phyloP scores from a whole-genome alignment of 2,113 vertebrate species.

The Rhipidura dahli region DNA sequence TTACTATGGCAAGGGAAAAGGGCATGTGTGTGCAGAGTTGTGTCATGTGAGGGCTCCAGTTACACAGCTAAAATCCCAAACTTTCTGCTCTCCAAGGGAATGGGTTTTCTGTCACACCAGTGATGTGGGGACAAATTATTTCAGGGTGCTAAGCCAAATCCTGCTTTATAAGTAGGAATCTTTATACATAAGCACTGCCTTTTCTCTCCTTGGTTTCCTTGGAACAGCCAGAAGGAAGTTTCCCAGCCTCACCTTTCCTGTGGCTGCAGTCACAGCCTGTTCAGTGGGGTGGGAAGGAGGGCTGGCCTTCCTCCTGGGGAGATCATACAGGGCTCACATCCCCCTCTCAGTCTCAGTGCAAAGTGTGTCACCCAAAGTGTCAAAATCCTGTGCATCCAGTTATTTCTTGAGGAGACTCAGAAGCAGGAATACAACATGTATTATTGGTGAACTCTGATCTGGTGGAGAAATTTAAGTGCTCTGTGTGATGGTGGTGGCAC shows the following conservation, averaged over 20 bases:
- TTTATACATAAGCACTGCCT: not conserved
- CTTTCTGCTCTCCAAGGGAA: not conserved
- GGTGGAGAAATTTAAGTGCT: not conserved
- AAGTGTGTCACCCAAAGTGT: not conserved
- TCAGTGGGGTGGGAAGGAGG: not conserved
- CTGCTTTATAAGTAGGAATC: not conserved
- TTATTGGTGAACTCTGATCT: not conserved
- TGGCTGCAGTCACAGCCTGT: not conserved
- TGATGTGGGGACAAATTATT: not conserved
- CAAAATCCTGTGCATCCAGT: not conserved
- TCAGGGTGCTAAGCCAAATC: not conserved
- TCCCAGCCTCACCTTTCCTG: not conserved
- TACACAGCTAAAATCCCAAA: not conserved
- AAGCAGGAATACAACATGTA: not conserved
- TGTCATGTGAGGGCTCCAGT: not conserved
- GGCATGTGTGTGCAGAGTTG: rapidly evolving
- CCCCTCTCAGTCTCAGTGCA: not conserved
- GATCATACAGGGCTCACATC: not conserved
- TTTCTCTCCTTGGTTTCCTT: not conserved
- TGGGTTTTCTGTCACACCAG: not conserved
- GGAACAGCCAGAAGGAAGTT: not conserved
- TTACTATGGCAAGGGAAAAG: not conserved
- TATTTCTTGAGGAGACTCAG: not conserved
- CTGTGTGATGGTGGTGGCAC: rapidly evolving
- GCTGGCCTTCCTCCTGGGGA: not conserved